phyloP scores from a whole-genome alignment of 2,888 invertebrate species.

The Blastobasis adustella region DNA sequence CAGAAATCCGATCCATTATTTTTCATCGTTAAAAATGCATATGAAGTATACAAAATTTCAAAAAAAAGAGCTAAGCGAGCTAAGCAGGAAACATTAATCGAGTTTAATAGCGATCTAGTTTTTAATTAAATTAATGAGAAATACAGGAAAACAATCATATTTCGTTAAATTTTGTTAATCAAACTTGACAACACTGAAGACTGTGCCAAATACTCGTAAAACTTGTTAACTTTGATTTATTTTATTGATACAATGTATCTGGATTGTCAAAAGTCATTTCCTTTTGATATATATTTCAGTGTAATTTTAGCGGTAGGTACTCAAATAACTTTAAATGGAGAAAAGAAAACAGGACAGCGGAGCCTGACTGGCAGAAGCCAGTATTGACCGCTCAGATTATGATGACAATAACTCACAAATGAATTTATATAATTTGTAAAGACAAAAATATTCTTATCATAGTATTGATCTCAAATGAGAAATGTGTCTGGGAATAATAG shows the following conservation, averaged over 20 bases:
- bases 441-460: no score
- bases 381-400: no score
- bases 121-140: conserved; percentile 18
- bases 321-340: no score
- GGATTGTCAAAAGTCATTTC: no score
- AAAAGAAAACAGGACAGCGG: no score
- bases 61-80: conserved; percentile 15
- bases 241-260: not conserved
- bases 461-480: no score
- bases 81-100: conserved; percentile 17
- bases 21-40: conserved; percentile 15
- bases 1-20: not conserved
- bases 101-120: conserved; percentile 14
- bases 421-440: no score
- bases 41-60: conserved; percentile 9
- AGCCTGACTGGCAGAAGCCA: no score
- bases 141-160: conserved; percentile 11
- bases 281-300: no score
- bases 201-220: not conserved
- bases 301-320: no score
- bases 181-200: conserved; percentile 1
- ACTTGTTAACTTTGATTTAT: conserved; percentile 1
- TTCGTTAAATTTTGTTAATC: conserved; percentile 1
- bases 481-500: no score
- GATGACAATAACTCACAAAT: no score